These are phyloP conservation scores for Paracanthobrama guichenoti DNA, from an alignment of 2,113 vertebrate genomes.

Conservation along the genomic window DNA sequence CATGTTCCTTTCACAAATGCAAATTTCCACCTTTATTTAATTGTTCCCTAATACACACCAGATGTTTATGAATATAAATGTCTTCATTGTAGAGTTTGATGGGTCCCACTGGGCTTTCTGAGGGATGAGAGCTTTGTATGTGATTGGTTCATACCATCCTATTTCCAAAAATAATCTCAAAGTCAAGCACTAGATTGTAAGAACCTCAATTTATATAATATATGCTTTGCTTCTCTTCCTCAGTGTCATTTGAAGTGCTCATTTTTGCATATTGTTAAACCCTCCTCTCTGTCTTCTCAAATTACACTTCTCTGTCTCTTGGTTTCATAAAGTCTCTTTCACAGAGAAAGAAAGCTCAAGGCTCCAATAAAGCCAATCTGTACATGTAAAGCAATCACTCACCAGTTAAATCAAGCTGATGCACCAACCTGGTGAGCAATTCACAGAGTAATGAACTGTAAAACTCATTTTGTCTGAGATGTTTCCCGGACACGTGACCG, in stretches of 20 bases:
- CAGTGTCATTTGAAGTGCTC: not conserved
- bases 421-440: conserved; percentile 53
- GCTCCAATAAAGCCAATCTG: not conserved
- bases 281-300: not conserved
- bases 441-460: conserved; percentile 49
- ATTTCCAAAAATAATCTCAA: not conserved
- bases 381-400: conserved; percentile 34
- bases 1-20: not conserved
- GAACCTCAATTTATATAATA: not conserved
- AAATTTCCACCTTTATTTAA: conserved; percentile 25
- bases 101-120: not conserved
- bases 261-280: not conserved
- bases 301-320: not conserved
- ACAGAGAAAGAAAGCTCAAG: not conserved
- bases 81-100: not conserved
- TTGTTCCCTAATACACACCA: conserved; percentile 12
- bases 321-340: not conserved
- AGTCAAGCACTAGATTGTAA: not conserved
- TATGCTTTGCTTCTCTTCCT: not conserved
- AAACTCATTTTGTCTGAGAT: conserved; percentile 35
- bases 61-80: not conserved
- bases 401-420: conserved; percentile 41
- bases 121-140: not conserved
- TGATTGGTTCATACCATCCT: conserved; percentile 11
- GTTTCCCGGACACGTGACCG: conserved; percentile 39